These are phyloP conservation scores for Clarias fuscus DNA, from an alignment of 2,797 vertebrate species.

Conservation along the genomic window DNA sequence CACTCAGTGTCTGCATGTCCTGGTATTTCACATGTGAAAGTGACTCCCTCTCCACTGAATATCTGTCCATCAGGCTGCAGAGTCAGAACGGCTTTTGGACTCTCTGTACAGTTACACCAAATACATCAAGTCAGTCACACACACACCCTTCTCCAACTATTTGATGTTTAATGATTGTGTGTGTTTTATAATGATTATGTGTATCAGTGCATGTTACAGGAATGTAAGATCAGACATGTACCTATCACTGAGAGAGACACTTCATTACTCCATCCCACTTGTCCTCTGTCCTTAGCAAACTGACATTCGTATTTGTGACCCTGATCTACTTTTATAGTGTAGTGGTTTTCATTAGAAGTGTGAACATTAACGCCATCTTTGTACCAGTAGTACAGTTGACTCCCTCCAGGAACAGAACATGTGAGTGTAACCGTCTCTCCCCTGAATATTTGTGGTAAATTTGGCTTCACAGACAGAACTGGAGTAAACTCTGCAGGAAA, in stretches of 20 bases:
- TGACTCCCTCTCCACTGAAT: slow-evolving; percentile 3
- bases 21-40: slow-evolving; percentile 16
- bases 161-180: background rate
- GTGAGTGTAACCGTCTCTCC: background rate
- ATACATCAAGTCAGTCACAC: slow-evolving; percentile 15
- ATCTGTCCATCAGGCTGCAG: slow-evolving; percentile 16
- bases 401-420: background rate
- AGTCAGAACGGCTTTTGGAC: slow-evolving; percentile 2
- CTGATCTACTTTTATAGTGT: background rate
- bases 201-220: background rate
- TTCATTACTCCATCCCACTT: background rate
- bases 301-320: background rate
- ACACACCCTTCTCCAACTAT: background rate
- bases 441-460: slow-evolving; percentile 14
- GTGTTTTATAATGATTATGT: slow-evolving; percentile 19
- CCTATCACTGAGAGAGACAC: slow-evolving; percentile 19
- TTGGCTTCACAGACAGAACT: background rate
- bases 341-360: background rate
- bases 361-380: background rate
- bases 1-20: background rate
- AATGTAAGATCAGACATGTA: slow-evolving; percentile 15
- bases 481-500: background rate
- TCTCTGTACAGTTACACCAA: background rate
- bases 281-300: fast-evolving
- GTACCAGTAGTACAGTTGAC: background rate